Conservation (phyloP, 2,888 invertebrate genomes). For the Athalia rosae region DNA sequence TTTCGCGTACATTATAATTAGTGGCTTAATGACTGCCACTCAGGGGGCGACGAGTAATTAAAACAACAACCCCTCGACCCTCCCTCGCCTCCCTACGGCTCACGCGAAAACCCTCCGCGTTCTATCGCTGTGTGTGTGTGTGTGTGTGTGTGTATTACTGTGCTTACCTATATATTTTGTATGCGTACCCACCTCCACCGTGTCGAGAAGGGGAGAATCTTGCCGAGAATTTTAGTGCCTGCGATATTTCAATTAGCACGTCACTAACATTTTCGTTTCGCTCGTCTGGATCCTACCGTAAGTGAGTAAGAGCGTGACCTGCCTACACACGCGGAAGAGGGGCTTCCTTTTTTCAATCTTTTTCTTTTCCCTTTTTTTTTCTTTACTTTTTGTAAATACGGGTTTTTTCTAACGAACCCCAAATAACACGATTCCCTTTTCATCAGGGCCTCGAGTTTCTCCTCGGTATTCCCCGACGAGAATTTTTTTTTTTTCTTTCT, state of each 20-base stretch:
- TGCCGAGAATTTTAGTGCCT: slow-evolving; percentile 70
- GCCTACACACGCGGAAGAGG: background rate
- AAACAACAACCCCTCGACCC: slow-evolving; percentile 66
- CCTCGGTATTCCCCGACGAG: too few species aligned
- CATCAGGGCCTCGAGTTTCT: too few species aligned
- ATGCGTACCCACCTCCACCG: slow-evolving; percentile 38
- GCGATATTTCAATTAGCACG: slow-evolving; percentile 72
- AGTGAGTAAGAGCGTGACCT: too few species aligned
- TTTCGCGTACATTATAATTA: slow-evolving; percentile 72
- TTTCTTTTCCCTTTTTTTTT: too few species aligned
- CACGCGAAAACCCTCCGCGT: slow-evolving; percentile 50
- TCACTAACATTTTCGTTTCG: slow-evolving; percentile 25
- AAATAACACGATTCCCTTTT: too few species aligned
- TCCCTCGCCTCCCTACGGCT: slow-evolving; percentile 45
- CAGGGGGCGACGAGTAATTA: slow-evolving; percentile 71
- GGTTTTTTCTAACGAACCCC: too few species aligned
- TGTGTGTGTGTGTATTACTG: slow-evolving; percentile 51
- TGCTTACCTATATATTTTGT: slow-evolving; percentile 9
- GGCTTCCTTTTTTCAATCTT: background rate
- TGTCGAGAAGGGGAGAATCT: slow-evolving; percentile 55
- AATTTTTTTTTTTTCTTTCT: too few species aligned
- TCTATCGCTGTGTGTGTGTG: slow-evolving; percentile 49
- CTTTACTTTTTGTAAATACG: too few species aligned
- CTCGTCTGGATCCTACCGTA: background rate
- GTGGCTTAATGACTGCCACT: slow-evolving; percentile 71